Percentiles rank a stretch among this genome's conserved stretches.
Evolutionary conservation across 2,888 invertebrate genomes (phyloP).

Genomic region (Pseudoips prasinana): DNA sequence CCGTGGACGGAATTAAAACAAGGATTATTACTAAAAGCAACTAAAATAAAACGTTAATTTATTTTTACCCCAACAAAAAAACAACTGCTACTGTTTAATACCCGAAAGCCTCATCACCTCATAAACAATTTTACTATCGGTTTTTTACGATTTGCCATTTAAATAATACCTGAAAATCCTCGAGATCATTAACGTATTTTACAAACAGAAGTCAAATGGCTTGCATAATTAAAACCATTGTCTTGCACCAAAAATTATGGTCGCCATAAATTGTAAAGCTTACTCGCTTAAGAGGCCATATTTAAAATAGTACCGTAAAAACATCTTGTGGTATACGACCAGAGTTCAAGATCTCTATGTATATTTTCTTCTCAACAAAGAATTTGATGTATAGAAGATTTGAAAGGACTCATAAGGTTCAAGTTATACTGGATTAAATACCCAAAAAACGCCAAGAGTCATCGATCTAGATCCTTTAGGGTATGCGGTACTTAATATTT

Average conservation of each 20-base stretch:
- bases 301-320: conserved; percentile 77
- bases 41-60: no score
- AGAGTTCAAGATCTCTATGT: conserved; percentile 21
- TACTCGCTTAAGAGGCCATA: conserved; percentile 60
- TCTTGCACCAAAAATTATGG: conserved; percentile 70
- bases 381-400: not conserved
- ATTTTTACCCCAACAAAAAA: no score
- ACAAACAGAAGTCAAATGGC: conserved; percentile 67
- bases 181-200: conserved; percentile 54
- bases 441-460: conserved; percentile 58
- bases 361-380: not conserved
- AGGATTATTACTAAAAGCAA: no score
- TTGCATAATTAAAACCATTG: conserved; percentile 77
- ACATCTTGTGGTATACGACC: conserved; percentile 53
- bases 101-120: conserved; percentile 15
- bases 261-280: conserved; percentile 62
- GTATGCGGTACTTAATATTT: conserved; percentile 74
- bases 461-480: conserved; percentile 60
- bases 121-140: conserved; percentile 30
- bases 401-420: conserved; percentile 25
- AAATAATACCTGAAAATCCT: conserved; percentile 51
- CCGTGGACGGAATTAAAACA: no score
- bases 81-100: conserved; percentile 1
- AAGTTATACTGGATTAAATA: conserved; percentile 39
- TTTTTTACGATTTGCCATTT: conserved; percentile 36